Base-by-base conservation (phyloP, 2,888 invertebrate species). In the Palloptera scutellata region DNA sequence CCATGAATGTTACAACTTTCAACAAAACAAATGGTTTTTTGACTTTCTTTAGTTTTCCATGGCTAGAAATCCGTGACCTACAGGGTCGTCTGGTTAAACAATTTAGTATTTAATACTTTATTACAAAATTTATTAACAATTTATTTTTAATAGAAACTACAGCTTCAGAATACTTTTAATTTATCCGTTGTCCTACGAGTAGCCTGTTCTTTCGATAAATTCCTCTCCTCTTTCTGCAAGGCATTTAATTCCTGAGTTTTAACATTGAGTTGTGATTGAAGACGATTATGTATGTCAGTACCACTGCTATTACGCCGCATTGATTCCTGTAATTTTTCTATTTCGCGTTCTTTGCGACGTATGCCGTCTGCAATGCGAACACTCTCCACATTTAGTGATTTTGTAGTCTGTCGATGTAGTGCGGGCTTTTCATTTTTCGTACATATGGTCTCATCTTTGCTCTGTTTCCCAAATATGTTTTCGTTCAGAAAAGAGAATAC, bases 401-500 rank as follows among this genome's bases (percentile, higher is more conserved):
- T 90, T 71, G 86, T 89, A 0, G 90, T 87, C 13, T 88, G 87
- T 67, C 86, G 81, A 53, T 85, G 70, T 60, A 67, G 54, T 54
- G 69, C 77, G 55, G 42, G 74, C 69, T 69, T 51, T 12, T 64
- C 54, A 15, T 20, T 1, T 11, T 77, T 70, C 11, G 53, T 8
- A 1, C 58, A 52, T 4, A 41, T 43, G 1, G 61, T 5, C 19
- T 68, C 61, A 48, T 55, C 61, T 4, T 12, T 57, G 57, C 62
- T 65, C 0, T 55, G 30, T 11, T 60, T 54, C 1, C 74, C 68
- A 4, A 82, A 75, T 57, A 92, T 82, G 17, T 88, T 89, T 61
- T 87, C 86, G 77, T 94, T 94, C 30, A 95, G 87, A 76, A 94
- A 92, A 79, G 91, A 90, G 79, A 95, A 94, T 1, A 94, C 89